Evolutionary conservation across 2,888 invertebrate species (phyloP), one percentile per base, ranked within the genome.

Genomic region (Drosophila algonquin): DNA sequence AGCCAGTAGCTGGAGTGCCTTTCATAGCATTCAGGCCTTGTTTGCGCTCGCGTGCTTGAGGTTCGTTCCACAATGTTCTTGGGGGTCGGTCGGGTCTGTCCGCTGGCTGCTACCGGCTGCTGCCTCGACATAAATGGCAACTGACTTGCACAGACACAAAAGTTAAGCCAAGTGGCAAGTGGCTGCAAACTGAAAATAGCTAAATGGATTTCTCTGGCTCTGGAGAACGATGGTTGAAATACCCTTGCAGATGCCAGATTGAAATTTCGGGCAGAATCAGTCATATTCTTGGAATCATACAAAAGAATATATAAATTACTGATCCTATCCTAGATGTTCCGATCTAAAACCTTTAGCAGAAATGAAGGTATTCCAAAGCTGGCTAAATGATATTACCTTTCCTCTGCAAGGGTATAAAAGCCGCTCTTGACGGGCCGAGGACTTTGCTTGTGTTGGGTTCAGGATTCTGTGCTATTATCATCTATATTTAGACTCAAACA

Each of bases 121-220:
- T 32, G 53, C 55, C 52, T 35, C 32, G 62, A 46, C 67, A 67
- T 55, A 76, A 81, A 70, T 64, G 59, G 47, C 77, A 72, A 54
- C 55, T 61, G 73, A 64, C 69, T 73, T 77, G 80, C 54, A 48
- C 59, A 60, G 54, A 67, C 75, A 82, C 76, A 82, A 77, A 70
- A 69, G 61, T 35, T 46, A 57, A 54, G 45, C 55, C 63, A 54
- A 65, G 65, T 54, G 24, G 63, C 48, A 12, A n/a, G 5, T 12
- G 44, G 32, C 63, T 46, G 54, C 6, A 62, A 52, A 45, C 30
- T 14, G 14, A 62, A 52, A 45, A 44, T 14, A 16, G 27, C 40
- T 21, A 40, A 16, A 14, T 27, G 9, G n/a, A 40, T 7, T 10
- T 53, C 35, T 12, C 35, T 14, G 14, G 5, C 14, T 1, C 6